Base-by-base conservation (phyloP, 2,888 invertebrate species). In the Luffia ferchaultella region DNA sequence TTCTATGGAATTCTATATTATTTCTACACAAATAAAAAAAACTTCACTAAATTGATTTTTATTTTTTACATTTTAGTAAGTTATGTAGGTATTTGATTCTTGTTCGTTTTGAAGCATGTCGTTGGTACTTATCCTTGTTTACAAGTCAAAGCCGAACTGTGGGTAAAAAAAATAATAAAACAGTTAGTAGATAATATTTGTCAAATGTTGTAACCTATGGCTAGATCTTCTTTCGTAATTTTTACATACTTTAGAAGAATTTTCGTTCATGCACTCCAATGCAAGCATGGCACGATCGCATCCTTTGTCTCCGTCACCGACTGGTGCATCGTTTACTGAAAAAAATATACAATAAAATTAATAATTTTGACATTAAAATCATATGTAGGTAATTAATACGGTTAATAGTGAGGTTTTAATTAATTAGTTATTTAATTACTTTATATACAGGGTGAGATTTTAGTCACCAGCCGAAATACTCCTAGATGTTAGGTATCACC, bases 181-280 rank as follows among this genome's bases (percentile, higher is more conserved):
- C 7, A 15, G 19, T 47, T n/a, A 7, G 43, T 16, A 43, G 12
- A 16, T 18, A 45, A 20, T 9, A 45, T 20, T 16, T 15, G n/a
- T n/a, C n/a, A n/a, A n/a, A n/a, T n/a, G n/a, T n/a, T n/a, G n/a
- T n/a, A n/a, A n/a, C n/a, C n/a, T n/a, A n/a, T n/a, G n/a, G n/a
- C n/a, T n/a, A n/a, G n/a, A n/a, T n/a, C n/a, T n/a, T n/a, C n/a
- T n/a, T n/a, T n/a, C n/a, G n/a, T n/a, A n/a, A n/a, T n/a, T n/a
- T n/a, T n/a, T n/a, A n/a, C n/a, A n/a, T 67, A 80, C 79, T 73
- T 77, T 63, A 1, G 71, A 59, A 50, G 76, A 76, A 51, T 82
- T 78, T 20, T 74, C 73, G 0, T 51, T 46, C 76, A 82, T 78
- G 51, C 82, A 82, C 51, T 70, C 73, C 55, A 62, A 67, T 0